Conservation (phyloP, 2,113 vertebrate genomes). For the Carlito syrichta region DNA sequence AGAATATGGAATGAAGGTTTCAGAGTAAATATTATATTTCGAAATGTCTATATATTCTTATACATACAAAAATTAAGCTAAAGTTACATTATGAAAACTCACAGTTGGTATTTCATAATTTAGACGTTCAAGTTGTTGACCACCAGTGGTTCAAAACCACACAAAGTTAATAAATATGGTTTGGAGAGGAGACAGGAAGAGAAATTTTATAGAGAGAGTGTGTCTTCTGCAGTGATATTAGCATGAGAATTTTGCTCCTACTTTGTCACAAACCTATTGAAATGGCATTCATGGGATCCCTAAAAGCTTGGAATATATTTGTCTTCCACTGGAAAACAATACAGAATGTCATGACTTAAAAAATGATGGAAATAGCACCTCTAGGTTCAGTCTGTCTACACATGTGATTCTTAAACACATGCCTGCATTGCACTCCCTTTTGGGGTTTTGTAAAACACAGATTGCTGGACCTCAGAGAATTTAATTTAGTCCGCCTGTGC, state of each 20-base stretch:
- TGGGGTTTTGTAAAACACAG: not conserved
- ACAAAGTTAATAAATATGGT: not conserved
- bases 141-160: not conserved
- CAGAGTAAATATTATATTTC: not conserved
- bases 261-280: not conserved
- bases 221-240: not conserved
- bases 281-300: not conserved
- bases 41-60: not conserved
- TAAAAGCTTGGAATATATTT: not conserved
- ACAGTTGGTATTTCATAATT: not conserved
- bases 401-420: not conserved
- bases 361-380: not conserved
- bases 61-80: not conserved
- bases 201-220: not conserved
- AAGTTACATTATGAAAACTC: not conserved
- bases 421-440: rapidly evolving
- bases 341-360: not conserved
- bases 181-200: not conserved
- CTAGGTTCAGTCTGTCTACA: not conserved
- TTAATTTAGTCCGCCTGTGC: not conserved
- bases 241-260: not conserved
- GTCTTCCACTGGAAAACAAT: not conserved
- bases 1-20: not conserved
- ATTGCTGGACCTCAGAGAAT: not conserved
- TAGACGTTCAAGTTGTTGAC: not conserved